These are phyloP conservation scores for Pavo muticus DNA, from an alignment of 2,113 vertebrate genomes.

Conservation along the genomic window DNA sequence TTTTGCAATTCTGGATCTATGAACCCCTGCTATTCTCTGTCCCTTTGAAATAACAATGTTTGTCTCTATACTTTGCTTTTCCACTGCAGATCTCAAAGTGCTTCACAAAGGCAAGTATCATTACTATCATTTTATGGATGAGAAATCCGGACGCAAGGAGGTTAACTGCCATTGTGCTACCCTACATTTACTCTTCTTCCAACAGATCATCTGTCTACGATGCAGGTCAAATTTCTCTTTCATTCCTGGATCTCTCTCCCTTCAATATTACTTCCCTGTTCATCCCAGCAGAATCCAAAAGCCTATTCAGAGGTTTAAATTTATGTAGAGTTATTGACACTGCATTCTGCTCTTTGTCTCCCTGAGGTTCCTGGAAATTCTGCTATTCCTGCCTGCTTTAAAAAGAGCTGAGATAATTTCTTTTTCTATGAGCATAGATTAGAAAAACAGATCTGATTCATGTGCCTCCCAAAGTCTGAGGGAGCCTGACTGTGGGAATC, in stretches of 20 bases:
- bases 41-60: conserved; percentile 26
- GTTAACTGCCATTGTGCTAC: not conserved
- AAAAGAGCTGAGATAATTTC: conserved; percentile 34
- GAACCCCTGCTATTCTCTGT: not conserved
- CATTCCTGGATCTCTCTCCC: not conserved
- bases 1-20: conserved; percentile 6
- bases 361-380: conserved; percentile 48
- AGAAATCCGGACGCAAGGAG: not conserved
- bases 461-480: conserved; percentile 1
- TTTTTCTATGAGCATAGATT: conserved; percentile 56
- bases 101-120: not conserved
- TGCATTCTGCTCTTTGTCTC: conserved; percentile 52
- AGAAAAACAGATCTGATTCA: conserved; percentile 45
- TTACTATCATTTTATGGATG: not conserved
- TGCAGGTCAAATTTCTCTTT: conserved; percentile 32
- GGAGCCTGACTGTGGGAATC: conserved; percentile 20
- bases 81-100: not conserved
- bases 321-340: conserved; percentile 57
- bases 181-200: not conserved
- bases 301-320: conserved; percentile 33
- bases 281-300: conserved; percentile 10
- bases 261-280: not conserved
- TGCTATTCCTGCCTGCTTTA: conserved; percentile 30
- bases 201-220: not conserved
- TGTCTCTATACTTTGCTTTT: not conserved